Evolutionary conservation across 2,888 invertebrate species (phyloP).

Genomic region (Zygothrica quintamaculata): DNA sequence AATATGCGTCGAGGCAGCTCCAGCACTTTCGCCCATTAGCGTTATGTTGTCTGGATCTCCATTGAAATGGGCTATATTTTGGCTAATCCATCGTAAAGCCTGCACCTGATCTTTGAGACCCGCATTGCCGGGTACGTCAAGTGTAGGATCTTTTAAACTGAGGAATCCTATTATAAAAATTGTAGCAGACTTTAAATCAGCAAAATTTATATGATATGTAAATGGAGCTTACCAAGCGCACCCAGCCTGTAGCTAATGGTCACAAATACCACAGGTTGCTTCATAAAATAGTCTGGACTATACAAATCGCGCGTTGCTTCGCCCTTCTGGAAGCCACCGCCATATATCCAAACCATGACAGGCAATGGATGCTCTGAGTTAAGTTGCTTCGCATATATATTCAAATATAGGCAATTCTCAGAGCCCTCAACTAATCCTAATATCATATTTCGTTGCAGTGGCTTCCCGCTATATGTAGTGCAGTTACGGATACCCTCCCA

Average conservation of each 20-base stretch:
- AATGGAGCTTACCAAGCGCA: constrained; percentile 83
- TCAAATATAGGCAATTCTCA: constrained; percentile 86
- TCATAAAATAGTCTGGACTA: constrained; percentile 85
- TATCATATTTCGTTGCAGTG: constrained; percentile 80
- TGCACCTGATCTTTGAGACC: constrained; percentile 86
- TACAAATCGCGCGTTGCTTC: constrained; percentile 83
- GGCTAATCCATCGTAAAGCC: constrained; percentile 85
- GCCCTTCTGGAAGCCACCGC: constrained; percentile 85
- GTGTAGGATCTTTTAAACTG: constrained; percentile 84
- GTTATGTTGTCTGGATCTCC: constrained; percentile 86
- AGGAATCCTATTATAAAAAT: constrained; percentile 84
- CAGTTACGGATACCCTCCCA: constrained; percentile 85
- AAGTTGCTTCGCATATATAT: constrained; percentile 83
- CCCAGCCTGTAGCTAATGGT: constrained; percentile 85
- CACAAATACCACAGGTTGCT: constrained; percentile 84
- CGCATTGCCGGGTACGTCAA: constrained; percentile 86
- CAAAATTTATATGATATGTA: no score
- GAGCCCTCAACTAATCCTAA: constrained; percentile 82
- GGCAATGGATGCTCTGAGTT: constrained; percentile 68
- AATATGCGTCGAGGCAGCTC: constrained; percentile 84
- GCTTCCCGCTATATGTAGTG: constrained; percentile 75
- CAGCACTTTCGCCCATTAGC: constrained; percentile 86
- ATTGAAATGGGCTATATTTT: constrained; percentile 85
- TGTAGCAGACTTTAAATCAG: background rate
- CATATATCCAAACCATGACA: constrained; percentile 85